Evolutionary conservation across 1,140 invertebrate genomes (phyloP).

Genomic region (Zaprionus africanus): DNA sequence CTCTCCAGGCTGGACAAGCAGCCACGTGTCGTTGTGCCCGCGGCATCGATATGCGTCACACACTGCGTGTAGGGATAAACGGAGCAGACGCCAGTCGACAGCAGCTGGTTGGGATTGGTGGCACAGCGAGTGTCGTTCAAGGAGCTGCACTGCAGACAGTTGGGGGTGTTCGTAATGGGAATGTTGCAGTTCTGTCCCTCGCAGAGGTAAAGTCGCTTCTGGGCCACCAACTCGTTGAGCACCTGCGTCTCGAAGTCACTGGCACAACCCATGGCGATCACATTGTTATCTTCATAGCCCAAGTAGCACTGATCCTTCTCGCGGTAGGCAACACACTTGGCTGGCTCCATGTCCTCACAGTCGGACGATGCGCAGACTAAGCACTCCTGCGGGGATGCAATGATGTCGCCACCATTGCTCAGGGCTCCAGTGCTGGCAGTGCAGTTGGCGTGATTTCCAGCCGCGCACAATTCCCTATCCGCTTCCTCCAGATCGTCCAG

Average conservation of each 20-base stretch:
- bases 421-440: slow-evolving; percentile 48
- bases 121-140: slow-evolving; percentile 61
- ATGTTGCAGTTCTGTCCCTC: slow-evolving; percentile 65
- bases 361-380: slow-evolving; percentile 40
- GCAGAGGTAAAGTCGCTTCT: slow-evolving; percentile 60
- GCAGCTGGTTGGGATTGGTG: slow-evolving; percentile 70
- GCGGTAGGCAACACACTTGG: slow-evolving; percentile 60
- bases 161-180: slow-evolving; percentile 37
- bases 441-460: slow-evolving; percentile 52
- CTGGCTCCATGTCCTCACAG: slow-evolving; percentile 32
- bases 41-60: slow-evolving; percentile 54
- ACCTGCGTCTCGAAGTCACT: slow-evolving; percentile 70
- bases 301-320: slow-evolving; percentile 67
- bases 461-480: slow-evolving; percentile 54
- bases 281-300: slow-evolving; percentile 41
- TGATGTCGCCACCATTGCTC: slow-evolving; percentile 56
- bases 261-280: slow-evolving; percentile 69
- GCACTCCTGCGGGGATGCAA: slow-evolving; percentile 60
- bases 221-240: slow-evolving; percentile 59
- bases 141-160: slow-evolving; percentile 63
- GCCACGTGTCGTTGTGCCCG: slow-evolving; percentile 60
- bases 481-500: slow-evolving; percentile 69
- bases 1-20: slow-evolving; percentile 54
- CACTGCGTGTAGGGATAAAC: slow-evolving; percentile 68
- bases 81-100: slow-evolving; percentile 45